A percentile compares a stretch with the other conserved stretches of the same genome.
phyloP scores from a whole-genome alignment of 2,797 vertebrate genomes.

The Eremophila alpestris region DNA sequence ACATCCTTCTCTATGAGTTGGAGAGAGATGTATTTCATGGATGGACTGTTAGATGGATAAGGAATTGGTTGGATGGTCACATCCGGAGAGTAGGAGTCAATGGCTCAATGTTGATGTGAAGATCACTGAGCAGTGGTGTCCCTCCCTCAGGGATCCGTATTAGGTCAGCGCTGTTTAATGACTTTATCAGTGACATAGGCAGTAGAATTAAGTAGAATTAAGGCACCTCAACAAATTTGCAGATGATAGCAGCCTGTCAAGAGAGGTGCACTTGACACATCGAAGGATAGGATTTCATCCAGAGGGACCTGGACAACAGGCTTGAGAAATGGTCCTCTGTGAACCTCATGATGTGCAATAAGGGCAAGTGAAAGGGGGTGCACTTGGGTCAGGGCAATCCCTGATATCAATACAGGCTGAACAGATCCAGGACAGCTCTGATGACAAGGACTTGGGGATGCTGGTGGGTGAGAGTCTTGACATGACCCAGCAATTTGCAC shows the following conservation, averaged over 20 bases:
- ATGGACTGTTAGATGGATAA: background rate
- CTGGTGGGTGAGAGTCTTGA: background rate
- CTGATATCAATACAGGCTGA: accelerated
- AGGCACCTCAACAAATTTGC: background rate
- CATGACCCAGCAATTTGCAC: background rate
- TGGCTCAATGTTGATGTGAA: background rate
- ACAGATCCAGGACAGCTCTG: background rate
- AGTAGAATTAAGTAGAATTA: background rate
- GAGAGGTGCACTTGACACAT: accelerated
- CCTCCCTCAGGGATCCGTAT: background rate
- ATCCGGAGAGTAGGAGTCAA: background rate
- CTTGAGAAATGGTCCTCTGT: background rate
- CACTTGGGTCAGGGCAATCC: background rate
- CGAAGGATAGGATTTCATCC: background rate
- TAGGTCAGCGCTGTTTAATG: background rate
- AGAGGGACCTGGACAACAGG: background rate
- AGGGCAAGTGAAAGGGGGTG: background rate
- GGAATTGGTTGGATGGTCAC: background rate
- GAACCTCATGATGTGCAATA: background rate
- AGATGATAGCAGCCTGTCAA: background rate
- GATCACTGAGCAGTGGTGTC: background rate
- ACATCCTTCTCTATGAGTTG: background rate
- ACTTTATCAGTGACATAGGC: background rate
- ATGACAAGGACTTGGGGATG: background rate
- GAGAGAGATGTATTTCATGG: background rate